Conservation (phyloP, 2,888 invertebrate species). For the Eulithis testata region DNA sequence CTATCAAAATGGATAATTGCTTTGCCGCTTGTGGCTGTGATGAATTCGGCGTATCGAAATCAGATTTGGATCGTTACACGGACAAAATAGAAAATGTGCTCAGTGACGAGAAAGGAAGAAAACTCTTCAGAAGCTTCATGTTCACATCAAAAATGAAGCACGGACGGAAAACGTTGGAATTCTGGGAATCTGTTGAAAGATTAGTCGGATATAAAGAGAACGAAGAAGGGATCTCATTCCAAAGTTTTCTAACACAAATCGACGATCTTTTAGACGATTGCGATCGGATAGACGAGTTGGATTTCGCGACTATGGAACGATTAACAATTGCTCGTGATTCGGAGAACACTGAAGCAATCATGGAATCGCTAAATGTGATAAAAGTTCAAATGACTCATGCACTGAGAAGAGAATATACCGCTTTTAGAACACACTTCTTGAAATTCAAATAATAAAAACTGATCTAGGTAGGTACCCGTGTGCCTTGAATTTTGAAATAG, state of each 20-base stretch:
- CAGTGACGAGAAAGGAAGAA: slow-evolving; percentile 75
- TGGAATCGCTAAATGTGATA: slow-evolving; percentile 63
- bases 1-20: slow-evolving; percentile 76
- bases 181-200: slow-evolving; percentile 74
- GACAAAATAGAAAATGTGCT: slow-evolving; percentile 81
- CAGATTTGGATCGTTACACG: slow-evolving; percentile 79
- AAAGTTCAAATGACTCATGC: slow-evolving; percentile 74
- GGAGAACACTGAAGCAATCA: slow-evolving; percentile 66
- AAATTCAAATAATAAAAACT: slow-evolving; percentile 49
- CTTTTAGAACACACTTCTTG: slow-evolving; percentile 69
- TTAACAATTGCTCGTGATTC: slow-evolving; percentile 64
- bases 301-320: slow-evolving; percentile 74
- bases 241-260: slow-evolving; percentile 62
- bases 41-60: slow-evolving; percentile 70
- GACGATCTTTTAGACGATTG: slow-evolving; percentile 70
- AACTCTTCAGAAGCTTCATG: slow-evolving; percentile 78
- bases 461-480: slow-evolving; percentile 29
- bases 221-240: slow-evolving; percentile 62
- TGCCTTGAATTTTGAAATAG: slow-evolving; percentile 51
- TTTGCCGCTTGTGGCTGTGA: slow-evolving; percentile 78
- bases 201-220: slow-evolving; percentile 64
- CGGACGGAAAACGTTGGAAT: slow-evolving; percentile 68
- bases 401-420: slow-evolving; percentile 69
- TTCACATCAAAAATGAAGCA: slow-evolving; percentile 70
- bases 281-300: slow-evolving; percentile 73